phyloP scores from a whole-genome alignment of 2,797 vertebrate species.

The Leptoclinus maculatus region DNA sequence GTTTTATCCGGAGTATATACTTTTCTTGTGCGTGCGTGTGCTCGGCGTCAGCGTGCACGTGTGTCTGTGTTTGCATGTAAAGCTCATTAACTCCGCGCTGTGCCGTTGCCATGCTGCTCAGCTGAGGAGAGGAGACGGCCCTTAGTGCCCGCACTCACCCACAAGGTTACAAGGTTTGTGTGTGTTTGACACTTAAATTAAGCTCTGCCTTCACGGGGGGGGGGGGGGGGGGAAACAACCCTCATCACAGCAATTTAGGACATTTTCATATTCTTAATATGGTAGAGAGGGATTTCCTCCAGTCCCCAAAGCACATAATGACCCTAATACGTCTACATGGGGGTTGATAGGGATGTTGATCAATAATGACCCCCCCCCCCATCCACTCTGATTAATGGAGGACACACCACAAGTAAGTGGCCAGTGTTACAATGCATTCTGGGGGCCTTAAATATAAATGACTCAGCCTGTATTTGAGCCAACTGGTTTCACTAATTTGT shows the following conservation, averaged over 20 bases:
- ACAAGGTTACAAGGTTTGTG: conserved; percentile 20
- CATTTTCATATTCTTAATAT: neutral
- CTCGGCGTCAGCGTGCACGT: conserved; percentile 5
- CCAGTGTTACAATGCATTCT: neutral
- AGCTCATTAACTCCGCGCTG: conserved; percentile 73
- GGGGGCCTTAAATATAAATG: neutral
- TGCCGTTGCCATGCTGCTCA: conserved; percentile 66
- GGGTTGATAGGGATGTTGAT: conserved; percentile 12
- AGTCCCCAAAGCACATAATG: conserved; percentile 5
- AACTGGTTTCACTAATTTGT: neutral
- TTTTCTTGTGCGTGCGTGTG: conserved; percentile 33
- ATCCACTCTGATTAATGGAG: conserved; percentile 25
- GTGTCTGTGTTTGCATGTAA: conserved; percentile 55
- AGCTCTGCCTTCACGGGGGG: conserved; percentile 4
- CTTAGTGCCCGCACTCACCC: conserved; percentile 23
- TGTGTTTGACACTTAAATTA: conserved; percentile 17
- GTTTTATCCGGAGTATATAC: conserved; percentile 49
- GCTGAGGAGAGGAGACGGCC: conserved; percentile 37
- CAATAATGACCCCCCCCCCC: conserved; percentile 11
- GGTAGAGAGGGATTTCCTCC: neutral
- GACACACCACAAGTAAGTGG: neutral
- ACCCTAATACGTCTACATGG: conserved; percentile 9
- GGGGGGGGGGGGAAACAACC: neutral
- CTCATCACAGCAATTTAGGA: conserved; percentile 1
- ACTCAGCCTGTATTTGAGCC: neutral